Base-by-base conservation (phyloP, 2,888 invertebrate species). In the Griposia aprilina region DNA sequence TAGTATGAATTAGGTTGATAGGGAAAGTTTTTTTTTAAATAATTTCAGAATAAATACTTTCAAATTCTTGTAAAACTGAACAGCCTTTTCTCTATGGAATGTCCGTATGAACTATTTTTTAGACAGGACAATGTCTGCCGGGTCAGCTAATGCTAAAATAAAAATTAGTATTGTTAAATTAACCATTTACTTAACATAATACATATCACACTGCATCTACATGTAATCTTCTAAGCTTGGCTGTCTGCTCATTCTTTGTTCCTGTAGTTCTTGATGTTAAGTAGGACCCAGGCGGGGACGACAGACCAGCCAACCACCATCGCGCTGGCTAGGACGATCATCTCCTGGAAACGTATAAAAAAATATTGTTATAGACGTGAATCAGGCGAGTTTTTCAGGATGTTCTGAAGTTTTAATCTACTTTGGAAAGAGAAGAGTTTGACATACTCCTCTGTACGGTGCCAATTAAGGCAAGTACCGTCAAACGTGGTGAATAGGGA, bases 221-320 rank as follows among this genome's bases (percentile, higher is more conserved):
- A 74, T 80, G 82, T n/a, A 69, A 63, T 50, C 76, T 67, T 63
- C 50, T 68, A 76, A 52, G 45, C 11, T 41, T 60, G 13, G 1
- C 11, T 0, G 0, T 15, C 0, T n/a, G 65, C 82, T 93, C 92
- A 95, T 77, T 93, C 92, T 76, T 92, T 89, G 78, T 89, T 88
- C 30, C 95, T 95, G 93, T 96, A 97, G 86, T 95, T 85, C 83
- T 96, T 96, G 86, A 97, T 94, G 94, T 97, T 95, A 69, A 93
- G 87, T 0, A 96, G 92, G 0, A 97, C 96, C 93, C 94, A 96
- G 55, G 92, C 90, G 0, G 97, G 97, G 81, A 96, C 86, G 0
- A 90, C 88, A 0, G 92, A 87, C 96, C 96, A 96, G 26, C 95
- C 94, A 0, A 95, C 36, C 13, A 96, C 91, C 96, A 97, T 96